A percentile compares a stretch with the other conserved stretches of the same genome.
These are phyloP conservation scores for Drosophila orena DNA, from an alignment of 1,140 invertebrate genomes.

Conservation along the genomic window DNA sequence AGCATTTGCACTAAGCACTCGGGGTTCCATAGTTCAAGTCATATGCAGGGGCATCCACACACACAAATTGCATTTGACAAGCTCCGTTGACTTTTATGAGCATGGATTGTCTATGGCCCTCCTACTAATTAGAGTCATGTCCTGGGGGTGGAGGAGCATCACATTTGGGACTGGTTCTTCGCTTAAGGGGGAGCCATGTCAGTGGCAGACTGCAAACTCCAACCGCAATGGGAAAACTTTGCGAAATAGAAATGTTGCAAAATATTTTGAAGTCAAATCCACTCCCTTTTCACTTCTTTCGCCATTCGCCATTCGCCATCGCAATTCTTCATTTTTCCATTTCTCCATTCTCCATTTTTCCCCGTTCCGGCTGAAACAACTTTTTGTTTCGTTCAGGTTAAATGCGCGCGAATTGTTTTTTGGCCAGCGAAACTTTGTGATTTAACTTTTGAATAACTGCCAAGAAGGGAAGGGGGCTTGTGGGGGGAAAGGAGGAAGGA, in stretches of 20 bases:
- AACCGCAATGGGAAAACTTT: conserved; percentile 36
- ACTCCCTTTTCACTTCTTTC: background rate
- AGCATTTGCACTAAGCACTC: conserved; percentile 65
- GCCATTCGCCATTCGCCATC: conserved; percentile 2
- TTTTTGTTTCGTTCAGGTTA: conserved; percentile 81
- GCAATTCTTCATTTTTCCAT: conserved; percentile 12
- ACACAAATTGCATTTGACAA: conserved; percentile 81
- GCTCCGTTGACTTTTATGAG: conserved; percentile 80
- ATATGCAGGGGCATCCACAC: conserved; percentile 44
- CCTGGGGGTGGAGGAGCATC: conserved; percentile 7
- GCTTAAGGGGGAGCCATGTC: conserved; percentile 46
- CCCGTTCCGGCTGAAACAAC: conserved; percentile 39
- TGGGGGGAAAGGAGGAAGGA: background rate
- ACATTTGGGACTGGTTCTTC: conserved; percentile 26
- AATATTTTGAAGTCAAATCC: conserved; percentile 45
- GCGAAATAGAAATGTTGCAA: conserved; percentile 75
- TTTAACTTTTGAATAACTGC: conserved; percentile 80
- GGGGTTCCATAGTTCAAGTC: conserved; percentile 1
- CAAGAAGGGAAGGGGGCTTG: conserved; percentile 3
- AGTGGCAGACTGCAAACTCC: conserved; percentile 38
- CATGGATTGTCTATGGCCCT: conserved; percentile 66
- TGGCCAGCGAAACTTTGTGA: conserved; percentile 71
- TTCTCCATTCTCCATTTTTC: conserved; percentile 8
- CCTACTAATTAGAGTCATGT: conserved; percentile 48
- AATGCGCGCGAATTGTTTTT: conserved; percentile 82